Conservation (phyloP, 1,140 invertebrate species). For the Probaryconus sp. region DNA sequence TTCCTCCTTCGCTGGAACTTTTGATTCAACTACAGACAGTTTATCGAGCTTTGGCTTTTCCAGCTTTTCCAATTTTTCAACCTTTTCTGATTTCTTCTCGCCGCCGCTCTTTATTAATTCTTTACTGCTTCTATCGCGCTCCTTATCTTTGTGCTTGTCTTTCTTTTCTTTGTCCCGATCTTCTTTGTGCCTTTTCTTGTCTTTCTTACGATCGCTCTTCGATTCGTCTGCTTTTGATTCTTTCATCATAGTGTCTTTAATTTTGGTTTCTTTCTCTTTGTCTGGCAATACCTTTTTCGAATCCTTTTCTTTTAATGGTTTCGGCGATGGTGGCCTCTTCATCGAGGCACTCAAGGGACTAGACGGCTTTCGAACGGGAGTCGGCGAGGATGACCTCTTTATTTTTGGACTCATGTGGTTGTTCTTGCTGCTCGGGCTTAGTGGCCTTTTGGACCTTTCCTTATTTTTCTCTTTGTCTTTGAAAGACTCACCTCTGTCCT, state of each 20-base stretch:
- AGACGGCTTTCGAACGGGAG: slow-evolving; percentile 65
- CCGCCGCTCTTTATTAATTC: slow-evolving; percentile 67
- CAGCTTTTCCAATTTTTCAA: slow-evolving; percentile 73
- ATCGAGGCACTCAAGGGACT: slow-evolving; percentile 72
- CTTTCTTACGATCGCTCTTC: slow-evolving; percentile 76
- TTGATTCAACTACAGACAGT: slow-evolving; percentile 71
- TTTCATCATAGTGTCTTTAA: slow-evolving; percentile 68
- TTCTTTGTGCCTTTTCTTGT: slow-evolving; percentile 78
- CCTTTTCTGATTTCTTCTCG: slow-evolving; percentile 76
- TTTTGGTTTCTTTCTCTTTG: slow-evolving; percentile 73
- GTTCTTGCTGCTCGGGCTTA: slow-evolving; percentile 77
- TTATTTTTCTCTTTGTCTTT: slow-evolving; percentile 82
- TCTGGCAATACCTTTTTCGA: slow-evolving; percentile 58
- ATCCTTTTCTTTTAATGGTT: slow-evolving; percentile 71
- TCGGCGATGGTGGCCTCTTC: slow-evolving; percentile 75
- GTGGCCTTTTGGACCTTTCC: slow-evolving; percentile 82
- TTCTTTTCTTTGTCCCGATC: slow-evolving; percentile 77
- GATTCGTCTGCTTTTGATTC: slow-evolving; percentile 67
- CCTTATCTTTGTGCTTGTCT: slow-evolving; percentile 78
- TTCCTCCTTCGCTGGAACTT: slow-evolving; percentile 63
- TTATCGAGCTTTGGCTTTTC: slow-evolving; percentile 72
- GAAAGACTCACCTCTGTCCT: slow-evolving; percentile 80
- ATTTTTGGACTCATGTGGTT: slow-evolving; percentile 67
- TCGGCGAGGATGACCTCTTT: slow-evolving; percentile 67
- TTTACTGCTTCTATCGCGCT: slow-evolving; percentile 71